Conservation (phyloP, 2,113 vertebrate species). For the Leiothrix lutea region DNA sequence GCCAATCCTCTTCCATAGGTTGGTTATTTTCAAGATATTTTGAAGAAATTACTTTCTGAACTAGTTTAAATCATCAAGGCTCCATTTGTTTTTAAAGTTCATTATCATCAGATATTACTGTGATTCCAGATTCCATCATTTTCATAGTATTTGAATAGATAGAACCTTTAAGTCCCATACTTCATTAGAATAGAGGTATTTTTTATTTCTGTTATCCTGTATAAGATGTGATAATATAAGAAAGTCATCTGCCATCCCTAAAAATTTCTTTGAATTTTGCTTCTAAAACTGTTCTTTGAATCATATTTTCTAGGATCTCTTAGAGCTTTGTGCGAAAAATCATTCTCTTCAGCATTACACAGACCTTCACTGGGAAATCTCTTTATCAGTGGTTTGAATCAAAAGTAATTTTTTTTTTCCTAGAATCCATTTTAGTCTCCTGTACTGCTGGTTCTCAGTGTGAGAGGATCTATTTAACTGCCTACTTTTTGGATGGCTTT, state of each 20-base stretch:
- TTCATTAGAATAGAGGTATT: not conserved
- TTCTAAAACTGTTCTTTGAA: not conserved
- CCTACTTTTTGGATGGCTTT: conserved; percentile 27
- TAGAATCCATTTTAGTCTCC: conserved; percentile 38
- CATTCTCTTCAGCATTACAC: not conserved
- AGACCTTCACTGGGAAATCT: conserved; percentile 19
- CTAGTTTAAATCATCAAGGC: not conserved
- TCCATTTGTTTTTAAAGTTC: not conserved
- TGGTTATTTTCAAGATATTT: not conserved
- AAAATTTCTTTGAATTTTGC: not conserved
- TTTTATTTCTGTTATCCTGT: not conserved
- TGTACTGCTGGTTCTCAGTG: conserved; percentile 7
- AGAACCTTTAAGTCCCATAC: not conserved
- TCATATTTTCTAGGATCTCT: not conserved
- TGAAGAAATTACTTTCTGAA: not conserved
- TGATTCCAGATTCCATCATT: not conserved
- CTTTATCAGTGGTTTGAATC: conserved; percentile 30
- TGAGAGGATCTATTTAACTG: conserved; percentile 55
- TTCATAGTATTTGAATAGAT: not conserved
- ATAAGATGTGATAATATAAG: not conserved
- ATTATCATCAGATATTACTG: not conserved
- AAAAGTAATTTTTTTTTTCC: not conserved
- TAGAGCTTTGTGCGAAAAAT: not conserved
- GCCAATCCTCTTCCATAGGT: not conserved
- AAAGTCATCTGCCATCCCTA: not conserved